phyloP scores from a whole-genome alignment of 2,888 invertebrate genomes.

The Sphaeridia pumilis region DNA sequence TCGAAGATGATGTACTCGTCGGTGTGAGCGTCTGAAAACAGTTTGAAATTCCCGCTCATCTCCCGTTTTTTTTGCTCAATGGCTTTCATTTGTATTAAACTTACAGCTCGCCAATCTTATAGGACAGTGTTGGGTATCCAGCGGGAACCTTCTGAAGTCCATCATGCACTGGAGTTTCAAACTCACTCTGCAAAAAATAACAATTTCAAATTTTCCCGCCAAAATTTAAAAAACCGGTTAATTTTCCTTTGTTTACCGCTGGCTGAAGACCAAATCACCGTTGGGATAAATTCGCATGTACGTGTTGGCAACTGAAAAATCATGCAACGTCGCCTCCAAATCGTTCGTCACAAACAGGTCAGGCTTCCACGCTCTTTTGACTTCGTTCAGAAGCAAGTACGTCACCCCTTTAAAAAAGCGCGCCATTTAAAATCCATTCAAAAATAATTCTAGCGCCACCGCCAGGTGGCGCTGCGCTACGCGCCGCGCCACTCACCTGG shows the following conservation, averaged over 20 bases:
- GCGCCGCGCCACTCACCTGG: not conserved
- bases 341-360: conserved; percentile 44
- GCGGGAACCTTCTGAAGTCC: conserved; percentile 42
- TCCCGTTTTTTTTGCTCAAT: no score
- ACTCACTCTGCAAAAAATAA: conserved; percentile 39
- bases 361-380: conserved; percentile 42
- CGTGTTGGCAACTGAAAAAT: conserved; percentile 39
- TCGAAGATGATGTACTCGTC: conserved; percentile 40
- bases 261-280: conserved; percentile 22
- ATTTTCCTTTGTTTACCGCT: conserved; percentile 20
- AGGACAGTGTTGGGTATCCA: conserved; percentile 42
- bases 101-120: conserved; percentile 43
- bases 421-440: no score
- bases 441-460: no score
- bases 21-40: conserved; percentile 43
- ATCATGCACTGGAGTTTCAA: conserved; percentile 42
- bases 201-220: no score
- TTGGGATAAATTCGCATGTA: conserved; percentile 36
- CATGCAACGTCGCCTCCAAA: conserved; percentile 41
- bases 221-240: no score
- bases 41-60: no score
- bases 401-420: not conserved
- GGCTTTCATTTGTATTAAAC: no score
- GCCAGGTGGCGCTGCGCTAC: no score
- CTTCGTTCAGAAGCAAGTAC: conserved; percentile 29